phyloP scores from a whole-genome alignment of 2,113 vertebrate species.

The Seriola dumerili region DNA sequence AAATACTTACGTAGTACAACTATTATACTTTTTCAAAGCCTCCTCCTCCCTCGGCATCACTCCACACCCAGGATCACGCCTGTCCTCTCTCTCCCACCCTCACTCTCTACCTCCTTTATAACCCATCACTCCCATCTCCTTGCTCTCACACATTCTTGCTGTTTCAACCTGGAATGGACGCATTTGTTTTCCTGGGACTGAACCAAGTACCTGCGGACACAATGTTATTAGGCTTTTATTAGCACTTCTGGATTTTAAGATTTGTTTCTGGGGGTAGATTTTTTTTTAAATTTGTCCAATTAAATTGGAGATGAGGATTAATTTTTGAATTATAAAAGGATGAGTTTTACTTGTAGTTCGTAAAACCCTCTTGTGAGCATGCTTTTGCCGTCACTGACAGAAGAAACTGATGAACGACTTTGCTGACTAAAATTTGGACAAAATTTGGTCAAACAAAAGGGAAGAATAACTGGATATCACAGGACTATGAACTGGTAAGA shows the following conservation, averaged over 20 bases:
- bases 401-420: conserved; percentile 35
- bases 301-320: conserved; percentile 44
- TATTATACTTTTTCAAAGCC: conserved; percentile 19
- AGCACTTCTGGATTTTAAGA: conserved; percentile 38
- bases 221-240: conserved; percentile 12
- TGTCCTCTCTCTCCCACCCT: conserved; percentile 72
- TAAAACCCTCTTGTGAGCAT: conserved; percentile 52
- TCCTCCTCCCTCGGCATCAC: conserved; percentile 62
- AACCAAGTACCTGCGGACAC: conserved; percentile 24
- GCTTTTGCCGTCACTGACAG: conserved; percentile 42
- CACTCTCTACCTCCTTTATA: conserved; percentile 82
- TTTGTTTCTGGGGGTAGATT: conserved; percentile 10
- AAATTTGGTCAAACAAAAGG: conserved; percentile 39
- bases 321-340: conserved; percentile 34
- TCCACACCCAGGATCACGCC: conserved; percentile 73
- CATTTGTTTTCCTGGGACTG: conserved; percentile 44
- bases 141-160: conserved; percentile 72
- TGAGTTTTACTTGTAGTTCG: conserved; percentile 19
- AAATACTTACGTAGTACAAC: conserved; percentile 59
- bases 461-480: conserved; percentile 43
- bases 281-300: conserved; percentile 1
- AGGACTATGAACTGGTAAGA: conserved; percentile 74
- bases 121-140: conserved; percentile 78
- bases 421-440: conserved; percentile 48
- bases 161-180: conserved; percentile 60